Conservation (phyloP, 2,797 vertebrate genomes). For the Chaetophractus vellerosus region DNA sequence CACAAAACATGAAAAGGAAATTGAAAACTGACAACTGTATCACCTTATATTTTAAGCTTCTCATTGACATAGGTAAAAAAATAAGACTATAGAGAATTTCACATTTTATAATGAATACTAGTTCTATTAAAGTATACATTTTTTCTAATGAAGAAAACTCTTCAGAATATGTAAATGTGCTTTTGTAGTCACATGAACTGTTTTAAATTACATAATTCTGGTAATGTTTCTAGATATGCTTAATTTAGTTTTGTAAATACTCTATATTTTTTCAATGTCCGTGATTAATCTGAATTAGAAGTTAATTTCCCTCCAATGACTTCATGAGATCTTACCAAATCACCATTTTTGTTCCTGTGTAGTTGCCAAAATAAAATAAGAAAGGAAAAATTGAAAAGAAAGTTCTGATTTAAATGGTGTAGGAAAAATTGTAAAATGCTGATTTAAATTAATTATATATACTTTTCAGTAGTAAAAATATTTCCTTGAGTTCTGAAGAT, state of each 20-base stretch:
- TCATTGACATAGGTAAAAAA: background rate
- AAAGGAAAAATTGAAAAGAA: background rate
- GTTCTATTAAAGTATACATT: background rate
- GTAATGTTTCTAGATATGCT: background rate
- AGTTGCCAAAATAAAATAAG: background rate
- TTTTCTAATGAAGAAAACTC: background rate
- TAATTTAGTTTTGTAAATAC: background rate
- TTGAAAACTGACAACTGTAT: background rate
- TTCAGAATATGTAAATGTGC: background rate
- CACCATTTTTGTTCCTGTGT: background rate
- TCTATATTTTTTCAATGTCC: background rate
- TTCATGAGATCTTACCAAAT: background rate
- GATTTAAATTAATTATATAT: background rate
- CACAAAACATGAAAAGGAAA: background rate
- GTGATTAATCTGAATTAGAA: background rate
- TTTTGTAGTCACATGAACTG: background rate
- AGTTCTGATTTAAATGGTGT: background rate
- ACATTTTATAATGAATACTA: background rate
- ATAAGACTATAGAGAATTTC: constrained; percentile 5
- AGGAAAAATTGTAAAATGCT: background rate
- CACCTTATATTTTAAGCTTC: background rate
- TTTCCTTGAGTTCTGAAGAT: background rate
- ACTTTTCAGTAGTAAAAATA: background rate
- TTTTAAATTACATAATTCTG: background rate
- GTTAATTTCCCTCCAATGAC: background rate